These are phyloP conservation scores for Silurus asotus DNA, from an alignment of 2,113 vertebrate genomes.

Conservation along the genomic window DNA sequence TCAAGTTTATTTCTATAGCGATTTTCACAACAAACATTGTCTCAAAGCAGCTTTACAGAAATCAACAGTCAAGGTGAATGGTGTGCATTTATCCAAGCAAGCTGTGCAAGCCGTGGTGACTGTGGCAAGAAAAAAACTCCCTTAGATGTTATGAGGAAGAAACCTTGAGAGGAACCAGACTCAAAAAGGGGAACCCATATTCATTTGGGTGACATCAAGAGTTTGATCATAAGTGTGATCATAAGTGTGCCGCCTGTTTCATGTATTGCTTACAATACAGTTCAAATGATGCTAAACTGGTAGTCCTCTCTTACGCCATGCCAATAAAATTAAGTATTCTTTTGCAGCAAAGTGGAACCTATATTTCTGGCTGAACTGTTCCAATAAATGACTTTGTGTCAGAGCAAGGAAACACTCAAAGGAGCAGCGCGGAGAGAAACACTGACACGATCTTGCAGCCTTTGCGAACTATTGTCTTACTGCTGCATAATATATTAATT, in stretches of 20 bases:
- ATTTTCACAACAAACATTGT: no score
- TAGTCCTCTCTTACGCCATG: not conserved
- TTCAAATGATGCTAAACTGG: not conserved
- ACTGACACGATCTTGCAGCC: not conserved
- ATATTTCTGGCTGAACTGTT: not conserved
- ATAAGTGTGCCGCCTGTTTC: not conserved
- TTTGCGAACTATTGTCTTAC: not conserved
- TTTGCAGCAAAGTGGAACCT: not conserved
- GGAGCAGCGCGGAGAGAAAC: not conserved
- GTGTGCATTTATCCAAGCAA: no score
- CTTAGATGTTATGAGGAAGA: no score
- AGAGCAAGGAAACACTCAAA: not conserved
- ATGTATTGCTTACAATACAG: not conserved
- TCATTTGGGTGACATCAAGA: no score
- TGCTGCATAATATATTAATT: conserved; percentile 32
- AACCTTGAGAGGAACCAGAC: no score
- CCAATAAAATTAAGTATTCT: not conserved
- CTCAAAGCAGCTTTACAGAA: no score
- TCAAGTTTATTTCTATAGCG: no score
- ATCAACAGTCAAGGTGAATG: no score
- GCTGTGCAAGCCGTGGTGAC: no score
- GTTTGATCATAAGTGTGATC: no score
- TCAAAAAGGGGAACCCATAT: no score
- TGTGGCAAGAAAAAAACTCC: no score
- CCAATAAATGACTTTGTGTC: not conserved